Evolutionary conservation across 2,888 invertebrate species (phyloP).

Genomic region (Steinernema carpocapsae): DNA sequence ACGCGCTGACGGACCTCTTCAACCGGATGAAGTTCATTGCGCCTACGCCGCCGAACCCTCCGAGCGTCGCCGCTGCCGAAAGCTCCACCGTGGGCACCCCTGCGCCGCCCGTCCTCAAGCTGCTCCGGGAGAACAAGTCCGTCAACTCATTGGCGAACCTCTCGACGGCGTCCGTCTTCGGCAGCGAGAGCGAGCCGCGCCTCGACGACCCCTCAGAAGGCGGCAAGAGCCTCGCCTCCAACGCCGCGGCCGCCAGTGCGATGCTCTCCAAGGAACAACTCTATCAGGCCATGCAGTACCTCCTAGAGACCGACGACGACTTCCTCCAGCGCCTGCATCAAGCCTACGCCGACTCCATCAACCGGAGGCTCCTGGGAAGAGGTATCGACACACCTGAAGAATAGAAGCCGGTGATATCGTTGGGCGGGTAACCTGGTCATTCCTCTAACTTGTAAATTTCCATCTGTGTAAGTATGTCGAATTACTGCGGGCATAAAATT

Average conservation of each 20-base stretch:
- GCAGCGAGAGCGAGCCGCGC: background rate
- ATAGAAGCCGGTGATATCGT: no score
- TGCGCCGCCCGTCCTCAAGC: background rate
- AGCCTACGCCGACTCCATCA: constrained; percentile 1
- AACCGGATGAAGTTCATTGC: background rate
- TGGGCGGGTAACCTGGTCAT: no score
- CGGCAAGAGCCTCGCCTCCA: background rate
- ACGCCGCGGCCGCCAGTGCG: background rate
- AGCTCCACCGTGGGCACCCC: constrained; percentile 5
- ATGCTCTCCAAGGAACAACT: constrained; percentile 9
- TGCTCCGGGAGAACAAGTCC: background rate
- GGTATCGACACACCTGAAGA: no score
- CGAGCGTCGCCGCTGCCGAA: background rate
- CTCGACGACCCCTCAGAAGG: background rate
- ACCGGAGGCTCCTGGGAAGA: background rate
- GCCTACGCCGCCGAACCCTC: background rate
- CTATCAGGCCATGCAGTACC: background rate
- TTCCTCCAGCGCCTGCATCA: background rate
- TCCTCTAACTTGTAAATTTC: background rate
- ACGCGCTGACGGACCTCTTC: background rate
- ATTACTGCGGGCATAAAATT: background rate
- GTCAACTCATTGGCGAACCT: background rate
- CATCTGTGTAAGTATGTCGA: background rate
- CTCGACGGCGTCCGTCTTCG: constrained; percentile 15
- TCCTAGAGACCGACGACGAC: constrained; percentile 9